Base-by-base conservation (phyloP, 2,888 invertebrate genomes). In the Nebria salina region DNA sequence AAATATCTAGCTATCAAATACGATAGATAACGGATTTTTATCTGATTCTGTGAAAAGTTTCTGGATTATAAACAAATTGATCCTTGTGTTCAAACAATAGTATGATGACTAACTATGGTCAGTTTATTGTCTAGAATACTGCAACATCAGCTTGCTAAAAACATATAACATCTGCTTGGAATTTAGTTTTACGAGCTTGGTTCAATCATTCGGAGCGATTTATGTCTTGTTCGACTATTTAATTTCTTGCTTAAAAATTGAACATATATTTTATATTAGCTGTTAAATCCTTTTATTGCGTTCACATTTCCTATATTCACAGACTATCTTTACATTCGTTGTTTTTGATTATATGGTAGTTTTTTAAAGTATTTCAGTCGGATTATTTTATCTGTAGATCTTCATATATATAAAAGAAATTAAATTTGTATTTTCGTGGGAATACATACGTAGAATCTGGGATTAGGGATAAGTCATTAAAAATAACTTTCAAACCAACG, bases 121-220 rank as follows among this genome's bases (percentile, higher is more conserved):
- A 54, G 54, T 54, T 13, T 13, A 13, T 13, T 54, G 8, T 54
- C 54, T 13, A 54, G 54, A 54, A 70, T 70, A 80, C 75, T 80
- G 80, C 80, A 75, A 72, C 75, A 80, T 80, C 80, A 80, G 80
- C 80, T 80, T 70, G 54, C 54, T 54, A 54, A 54, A 80, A 80
- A 73, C 78, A 72, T 78, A 78, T 34, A 80, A 13, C 80, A 80
- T 75, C 75, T 80, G 80, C 75, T 64, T 43, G 41, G 34, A 75
- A 80, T 70, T 68, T 80, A 80, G 75, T 80, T 80, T 80, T 80
- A 80, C 75, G 80, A 80, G 65, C 73, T 43, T 15, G 66, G 42
- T 66, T 74, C 78, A 78, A 78, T 80, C 80, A 80, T 26, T 41
- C 66, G 75, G 75, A 75, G 75, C 70, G 80, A 80, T 80, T 80